phyloP scores from a whole-genome alignment of 2,888 invertebrate species.

The Xylocampa areola region DNA sequence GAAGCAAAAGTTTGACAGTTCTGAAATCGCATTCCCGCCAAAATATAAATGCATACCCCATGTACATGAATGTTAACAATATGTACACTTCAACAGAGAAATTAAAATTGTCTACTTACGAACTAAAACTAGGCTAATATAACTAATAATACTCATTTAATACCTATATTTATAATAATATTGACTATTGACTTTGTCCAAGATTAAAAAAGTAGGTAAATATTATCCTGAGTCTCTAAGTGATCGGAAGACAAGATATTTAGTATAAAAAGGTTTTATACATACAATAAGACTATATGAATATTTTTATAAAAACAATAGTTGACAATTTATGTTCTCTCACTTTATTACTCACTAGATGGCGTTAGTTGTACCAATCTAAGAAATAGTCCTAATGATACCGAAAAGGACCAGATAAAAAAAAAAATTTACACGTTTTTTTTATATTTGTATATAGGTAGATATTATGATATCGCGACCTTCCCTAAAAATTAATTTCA shows the following conservation, averaged over 20 bases:
- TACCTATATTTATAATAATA: constrained; percentile 67
- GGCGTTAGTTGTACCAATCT: constrained; percentile 18
- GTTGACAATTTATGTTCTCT: too few relatives aligned
- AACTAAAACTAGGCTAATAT: constrained; percentile 68
- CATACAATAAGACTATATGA: too few relatives aligned
- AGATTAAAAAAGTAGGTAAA: constrained; percentile 17
- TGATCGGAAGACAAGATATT: neutral
- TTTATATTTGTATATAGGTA: too few relatives aligned
- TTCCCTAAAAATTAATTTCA: too few relatives aligned
- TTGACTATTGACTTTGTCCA: constrained; percentile 62
- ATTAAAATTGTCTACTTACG: constrained; percentile 80
- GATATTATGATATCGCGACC: too few relatives aligned
- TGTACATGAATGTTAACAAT: constrained; percentile 42
- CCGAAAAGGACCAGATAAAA: neutral
- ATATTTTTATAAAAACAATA: too few relatives aligned
- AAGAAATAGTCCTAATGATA: neutral
- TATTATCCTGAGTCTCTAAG: constrained; percentile 15
- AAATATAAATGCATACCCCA: constrained; percentile 73
- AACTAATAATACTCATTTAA: constrained; percentile 83
- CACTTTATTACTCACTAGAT: constrained; percentile 35
- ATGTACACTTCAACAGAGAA: constrained; percentile 38
- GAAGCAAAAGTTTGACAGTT: constrained; percentile 45
- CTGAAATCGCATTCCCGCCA: constrained; percentile 65
- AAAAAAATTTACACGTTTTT: too few relatives aligned
- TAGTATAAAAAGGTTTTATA: too few relatives aligned